Evolutionary conservation across 2,113 vertebrate species (phyloP), one percentile per base, ranked within the genome.

Genomic region (Clinocottus analis): DNA sequence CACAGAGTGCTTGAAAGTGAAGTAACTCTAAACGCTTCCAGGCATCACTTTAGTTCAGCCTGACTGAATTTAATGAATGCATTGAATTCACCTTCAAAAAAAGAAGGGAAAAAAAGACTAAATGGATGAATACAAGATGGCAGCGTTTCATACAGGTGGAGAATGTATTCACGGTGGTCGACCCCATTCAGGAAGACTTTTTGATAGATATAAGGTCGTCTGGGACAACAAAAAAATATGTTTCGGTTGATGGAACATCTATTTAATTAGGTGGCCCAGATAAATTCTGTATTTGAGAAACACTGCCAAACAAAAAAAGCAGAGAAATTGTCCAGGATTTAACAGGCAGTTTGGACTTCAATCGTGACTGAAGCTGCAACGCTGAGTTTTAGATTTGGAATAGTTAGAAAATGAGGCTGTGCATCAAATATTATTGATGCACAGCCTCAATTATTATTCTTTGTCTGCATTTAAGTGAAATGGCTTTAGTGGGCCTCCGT

Each of bases 41-140:
- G 82, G 16, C 39, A 27, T 64, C 47, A 62, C 61, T 89, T 51
- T 69, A 72, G 73, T 78, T 81, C 77, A 74, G 60, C 69, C 41
- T 17, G 68, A 43, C 43, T 76, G 67, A 66, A 66, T 62, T 37
- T 68, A 64, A 77, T 49, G 37, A 41, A 70, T 61, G 37, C 25
- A 53, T 11, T 39, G 43, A 72, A 77, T 75, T 64, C 17, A 55
- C 35, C 7, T 53, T 65, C 10, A 51, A 58, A 68, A 16, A 29
- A 53, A 21, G 29, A n/a, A n/a, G n/a, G n/a, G n/a, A n/a, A n/a
- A n/a, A 49, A 45, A 21, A 21, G 21, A 21, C 21, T 33, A 85
- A 76, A 75, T 17, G 41, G 31, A 75, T 51, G 62, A 84, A 41
- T 19, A 49, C 45, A 73, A 51, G 19, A 72, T 3, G 51, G 59